phyloP scores from a whole-genome alignment of 1,140 invertebrate species.

The Oppia nitens region DNA sequence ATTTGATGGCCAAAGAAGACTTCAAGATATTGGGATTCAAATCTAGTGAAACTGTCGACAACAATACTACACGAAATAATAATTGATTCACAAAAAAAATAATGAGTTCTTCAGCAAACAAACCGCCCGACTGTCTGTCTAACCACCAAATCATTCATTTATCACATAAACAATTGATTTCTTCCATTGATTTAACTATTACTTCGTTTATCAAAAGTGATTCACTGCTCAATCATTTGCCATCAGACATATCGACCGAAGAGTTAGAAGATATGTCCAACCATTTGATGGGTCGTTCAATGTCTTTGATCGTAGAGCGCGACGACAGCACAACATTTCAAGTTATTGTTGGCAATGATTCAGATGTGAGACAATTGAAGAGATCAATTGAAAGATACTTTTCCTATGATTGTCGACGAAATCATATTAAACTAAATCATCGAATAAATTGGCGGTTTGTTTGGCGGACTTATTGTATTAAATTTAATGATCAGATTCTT shows the following conservation, averaged over 20 bases:
- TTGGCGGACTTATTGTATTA: background rate
- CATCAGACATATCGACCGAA: background rate
- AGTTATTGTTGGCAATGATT: background rate
- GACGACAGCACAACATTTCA: background rate
- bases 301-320: background rate
- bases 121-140: background rate
- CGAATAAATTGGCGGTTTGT: background rate
- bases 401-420: background rate
- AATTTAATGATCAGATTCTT: background rate
- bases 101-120: background rate
- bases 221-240: background rate
- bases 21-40: conserved; percentile 72
- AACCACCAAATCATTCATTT: background rate
- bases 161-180: background rate
- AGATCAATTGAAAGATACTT: background rate
- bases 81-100: background rate
- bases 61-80: conserved; percentile 10
- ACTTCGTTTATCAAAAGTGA: background rate
- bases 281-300: background rate
- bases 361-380: background rate
- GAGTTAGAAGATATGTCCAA: background rate
- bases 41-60: no score
- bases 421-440: background rate
- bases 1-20: conserved; percentile 78
- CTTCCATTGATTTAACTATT: background rate